Percentiles rank a stretch among this genome's conserved stretches.
Evolutionary conservation across 2,113 vertebrate genomes (phyloP).

Genomic region (Rana temporaria): DNA sequence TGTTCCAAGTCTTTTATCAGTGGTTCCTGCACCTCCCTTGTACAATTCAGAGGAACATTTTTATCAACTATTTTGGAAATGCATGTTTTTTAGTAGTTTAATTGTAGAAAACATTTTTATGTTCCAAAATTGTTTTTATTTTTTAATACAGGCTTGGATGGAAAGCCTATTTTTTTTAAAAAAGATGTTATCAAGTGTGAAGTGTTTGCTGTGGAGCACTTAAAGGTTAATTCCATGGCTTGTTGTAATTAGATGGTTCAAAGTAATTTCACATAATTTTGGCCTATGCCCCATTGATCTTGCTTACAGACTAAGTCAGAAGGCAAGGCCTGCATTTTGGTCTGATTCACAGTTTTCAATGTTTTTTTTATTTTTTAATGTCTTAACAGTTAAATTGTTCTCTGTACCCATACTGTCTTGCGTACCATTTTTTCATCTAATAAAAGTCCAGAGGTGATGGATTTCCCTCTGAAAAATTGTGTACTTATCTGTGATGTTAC

Average conservation of each 20-base stretch:
- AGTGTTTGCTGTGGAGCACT: neutral
- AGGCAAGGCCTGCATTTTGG: too few relatives aligned
- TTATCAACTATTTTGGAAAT: conserved; percentile 98
- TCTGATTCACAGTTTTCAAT: too few relatives aligned
- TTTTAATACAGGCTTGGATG: conserved; percentile 10
- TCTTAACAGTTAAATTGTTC: conserved; percentile 67
- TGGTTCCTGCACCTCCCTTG: conserved; percentile 82
- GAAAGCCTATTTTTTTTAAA: conserved; percentile 16
- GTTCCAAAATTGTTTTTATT: conserved; percentile 59
- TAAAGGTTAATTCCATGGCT: neutral
- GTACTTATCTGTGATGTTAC: conserved; percentile 69
- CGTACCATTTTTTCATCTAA: conserved; percentile 66
- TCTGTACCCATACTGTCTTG: conserved; percentile 63
- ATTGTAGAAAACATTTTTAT: conserved; percentile 80
- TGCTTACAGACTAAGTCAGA: neutral
- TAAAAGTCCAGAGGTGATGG: conserved; percentile 68
- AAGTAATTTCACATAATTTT: neutral
- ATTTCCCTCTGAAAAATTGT: conserved; percentile 64
- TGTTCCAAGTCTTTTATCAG: conserved; percentile 66
- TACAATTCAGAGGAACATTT: conserved; percentile 99
- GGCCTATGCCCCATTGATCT: neutral
- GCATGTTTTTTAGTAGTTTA: conserved; percentile 89
- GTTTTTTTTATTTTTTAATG: conserved; percentile 58
- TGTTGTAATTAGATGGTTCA: neutral
- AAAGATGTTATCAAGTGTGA: neutral